Evolutionary conservation across 2,888 invertebrate genomes (phyloP).

Genomic region (Tenthredo distinguenda): DNA sequence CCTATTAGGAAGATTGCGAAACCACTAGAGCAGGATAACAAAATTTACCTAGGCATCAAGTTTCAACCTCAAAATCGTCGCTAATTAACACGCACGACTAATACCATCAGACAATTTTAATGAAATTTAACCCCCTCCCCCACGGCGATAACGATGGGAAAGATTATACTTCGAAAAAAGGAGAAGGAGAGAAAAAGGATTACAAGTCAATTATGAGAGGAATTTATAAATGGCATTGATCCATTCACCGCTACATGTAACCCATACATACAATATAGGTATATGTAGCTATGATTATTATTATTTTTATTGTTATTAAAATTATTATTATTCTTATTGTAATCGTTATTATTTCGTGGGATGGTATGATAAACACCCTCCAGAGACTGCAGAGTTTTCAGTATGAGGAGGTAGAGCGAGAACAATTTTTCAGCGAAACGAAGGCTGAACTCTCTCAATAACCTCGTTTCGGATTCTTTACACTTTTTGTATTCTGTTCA

Average conservation of each 20-base stretch:
- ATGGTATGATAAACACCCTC: neutral
- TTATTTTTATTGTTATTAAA: neutral
- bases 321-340: neutral
- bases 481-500: constrained; percentile 3
- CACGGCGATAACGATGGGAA: neutral
- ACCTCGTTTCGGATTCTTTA: constrained; percentile 10
- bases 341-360: neutral
- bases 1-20: constrained; percentile 34
- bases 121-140: neutral
- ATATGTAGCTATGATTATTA: neutral
- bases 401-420: neutral
- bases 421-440: constrained; percentile 10
- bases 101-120: neutral
- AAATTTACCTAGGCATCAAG: constrained; percentile 13
- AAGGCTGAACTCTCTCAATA: neutral
- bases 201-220: neutral
- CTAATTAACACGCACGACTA: constrained; percentile 35
- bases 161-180: neutral
- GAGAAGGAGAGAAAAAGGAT: neutral
- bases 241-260: neutral
- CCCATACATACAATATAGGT: neutral
- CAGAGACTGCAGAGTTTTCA: neutral
- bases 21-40: constrained; percentile 14
- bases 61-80: constrained; percentile 12
- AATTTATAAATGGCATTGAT: constrained; percentile 12